These are phyloP conservation scores for Clarias macrocephalus DNA, from an alignment of 2,113 vertebrate species.

Conservation along the genomic window DNA sequence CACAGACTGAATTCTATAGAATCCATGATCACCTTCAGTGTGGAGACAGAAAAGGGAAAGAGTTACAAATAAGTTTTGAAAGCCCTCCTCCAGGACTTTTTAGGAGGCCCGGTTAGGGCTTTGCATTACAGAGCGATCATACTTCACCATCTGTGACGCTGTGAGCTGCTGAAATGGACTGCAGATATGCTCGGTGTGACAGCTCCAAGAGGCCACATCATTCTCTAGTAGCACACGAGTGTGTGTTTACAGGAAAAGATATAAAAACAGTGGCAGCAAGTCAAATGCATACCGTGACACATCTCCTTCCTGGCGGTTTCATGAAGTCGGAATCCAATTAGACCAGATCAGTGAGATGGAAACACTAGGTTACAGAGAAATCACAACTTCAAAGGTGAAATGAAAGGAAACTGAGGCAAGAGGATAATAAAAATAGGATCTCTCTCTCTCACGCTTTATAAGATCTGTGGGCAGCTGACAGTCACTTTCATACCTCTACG, in stretches of 20 bases:
- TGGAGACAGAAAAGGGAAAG: neutral
- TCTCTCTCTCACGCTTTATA: neutral
- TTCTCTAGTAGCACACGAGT: neutral
- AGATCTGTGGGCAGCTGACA: slow-evolving; percentile 26
- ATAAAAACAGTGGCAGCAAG: neutral
- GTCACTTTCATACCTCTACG: neutral
- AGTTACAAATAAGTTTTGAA: slow-evolving; percentile 26
- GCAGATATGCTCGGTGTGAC: neutral
- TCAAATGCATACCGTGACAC: slow-evolving; percentile 16
- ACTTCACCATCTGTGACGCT: slow-evolving; percentile 10
- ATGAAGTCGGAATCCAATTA: slow-evolving; percentile 52
- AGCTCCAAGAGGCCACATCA: neutral
- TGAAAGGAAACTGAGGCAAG: slow-evolving; percentile 11
- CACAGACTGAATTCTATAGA: slow-evolving; percentile 43
- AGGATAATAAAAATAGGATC: slow-evolving; percentile 15
- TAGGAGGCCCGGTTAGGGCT: neutral
- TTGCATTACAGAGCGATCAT: neutral
- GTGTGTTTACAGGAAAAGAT: neutral
- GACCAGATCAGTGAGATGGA: slow-evolving; percentile 43
- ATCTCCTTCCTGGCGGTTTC: slow-evolving; percentile 22
- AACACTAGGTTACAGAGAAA: slow-evolving; percentile 22
- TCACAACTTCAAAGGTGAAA: slow-evolving; percentile 36
- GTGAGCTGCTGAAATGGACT: neutral
- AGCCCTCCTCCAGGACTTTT: neutral
- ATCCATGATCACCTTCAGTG: slow-evolving; percentile 10